Evolutionary conservation across 2,113 vertebrate species (phyloP), one percentile per base, ranked within the genome.

Genomic region (Sander lucioperca): DNA sequence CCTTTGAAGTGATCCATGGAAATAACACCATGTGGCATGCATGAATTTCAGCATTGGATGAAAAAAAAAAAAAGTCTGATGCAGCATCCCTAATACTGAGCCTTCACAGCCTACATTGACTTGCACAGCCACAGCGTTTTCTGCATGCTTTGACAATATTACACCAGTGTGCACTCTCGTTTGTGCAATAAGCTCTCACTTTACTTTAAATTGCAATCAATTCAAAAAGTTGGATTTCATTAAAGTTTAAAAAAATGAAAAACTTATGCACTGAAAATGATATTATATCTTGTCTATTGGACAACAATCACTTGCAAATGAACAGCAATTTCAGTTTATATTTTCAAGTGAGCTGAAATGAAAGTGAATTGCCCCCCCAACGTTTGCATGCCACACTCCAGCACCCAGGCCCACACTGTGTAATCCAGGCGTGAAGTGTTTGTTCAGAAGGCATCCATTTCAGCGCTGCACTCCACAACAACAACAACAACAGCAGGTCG

Each of bases 1-100:
- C 30, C 80, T 91, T 91, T 88, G 83, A 88, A 86, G 83, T 83
- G 74, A 86, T 91, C 83, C 65, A 56, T 73, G 61, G 70, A 87
- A 86, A 78, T 91, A 86, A 85, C 74, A 65, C 66, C 68, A 82
- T 88, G 90, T 88, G 83, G 71, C 86, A 86, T 75, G 86, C 86
- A 82, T 87, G 84, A 57, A 67, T 86, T 89, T 88, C 12, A 69
- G 63, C 74, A 45, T 10, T 67, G 74, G 54, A 65, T 73, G 54
- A 53, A 64, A 74, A 74, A 79, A 68, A 27, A 27, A 77, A 45
- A 59, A 61, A 45, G 36, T 30, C 54, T 58, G 69, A 36, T 77
- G 76, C 74, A 21, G 83, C 73, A 74, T 84, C 85, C 18, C 71
- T 79, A 79, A 80, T 76, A 70, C 48, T 21, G 25, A 74, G 45